Evolutionary conservation across 2,888 invertebrate species (phyloP), one percentile per base, ranked within the genome.

Genomic region (Catocala nupta): DNA sequence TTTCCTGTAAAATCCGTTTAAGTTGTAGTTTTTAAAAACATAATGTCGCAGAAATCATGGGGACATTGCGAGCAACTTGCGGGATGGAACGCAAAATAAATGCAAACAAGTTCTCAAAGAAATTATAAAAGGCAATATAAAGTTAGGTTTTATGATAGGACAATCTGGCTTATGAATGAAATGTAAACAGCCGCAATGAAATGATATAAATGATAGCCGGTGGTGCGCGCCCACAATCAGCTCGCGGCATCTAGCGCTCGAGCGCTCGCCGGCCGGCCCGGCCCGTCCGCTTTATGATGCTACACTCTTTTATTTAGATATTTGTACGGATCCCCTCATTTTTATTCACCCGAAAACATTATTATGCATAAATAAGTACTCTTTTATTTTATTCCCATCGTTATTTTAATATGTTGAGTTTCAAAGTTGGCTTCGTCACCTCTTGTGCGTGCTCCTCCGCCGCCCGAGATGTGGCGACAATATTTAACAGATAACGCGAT

Each of bases 181-280:
- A 92, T 91, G 91, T 90, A 90, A 91, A 90, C 88, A 89, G 85
- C 85, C 90, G 89, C 92, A 92, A 92, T 92, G 92, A 92, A 91
- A 90, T 90, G 85, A 90, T 91, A 90, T 91, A 91, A 92, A 87
- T 89, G 91, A 92, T 91, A 87, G 89, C 84, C 75, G 78, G 81
- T 78, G 80, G 86, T 80, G 80, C 81, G 83, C 74, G 72, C 75
- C 73, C 83, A 77, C 88, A 88, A 93, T 93, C 93, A 84, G 80
- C 68, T 71, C 83, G 91, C 90, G 91, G 91, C 92, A 93, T 93
- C 93, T 91, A 82, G 81, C 83, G 83, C 81, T 71, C 78, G 71
- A 74, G 57, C 62, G 8, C 55, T 53, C 49, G 56, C 42, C 49
- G 59, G 49, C 65, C 60, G 63, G 75, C 71, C 81, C 70, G 73